Percentiles rank a stretch among this genome's conserved stretches.
These are phyloP conservation scores for Drosophila mimetica DNA, from an alignment of 2,888 invertebrate species.

Conservation along the genomic window DNA sequence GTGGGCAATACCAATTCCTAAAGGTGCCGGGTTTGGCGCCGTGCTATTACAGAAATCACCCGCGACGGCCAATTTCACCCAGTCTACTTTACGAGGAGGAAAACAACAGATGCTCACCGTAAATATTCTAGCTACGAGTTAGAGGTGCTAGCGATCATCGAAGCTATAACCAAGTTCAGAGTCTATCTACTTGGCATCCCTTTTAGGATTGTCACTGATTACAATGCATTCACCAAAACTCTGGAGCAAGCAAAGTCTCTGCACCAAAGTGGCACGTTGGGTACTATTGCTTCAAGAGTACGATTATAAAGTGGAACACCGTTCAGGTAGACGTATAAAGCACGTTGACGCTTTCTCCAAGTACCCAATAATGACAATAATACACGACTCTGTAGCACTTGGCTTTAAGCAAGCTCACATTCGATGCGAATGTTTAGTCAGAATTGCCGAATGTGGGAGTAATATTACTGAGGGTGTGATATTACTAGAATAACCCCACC, in stretches of 20 bases:
- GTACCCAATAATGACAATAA: constrained; percentile 35
- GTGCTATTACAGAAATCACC: not conserved
- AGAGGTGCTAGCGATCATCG: constrained; percentile 5
- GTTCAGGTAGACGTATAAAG: constrained; percentile 2
- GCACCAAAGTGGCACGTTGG: not conserved
- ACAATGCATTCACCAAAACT: not conserved
- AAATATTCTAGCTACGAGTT: constrained; percentile 3
- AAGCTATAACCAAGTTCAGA: constrained; percentile 1
- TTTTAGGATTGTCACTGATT: not conserved
- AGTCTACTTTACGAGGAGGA: not conserved
- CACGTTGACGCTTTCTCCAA: constrained; percentile 32
- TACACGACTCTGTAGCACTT: constrained; percentile 14
- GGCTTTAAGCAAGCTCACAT: no score
- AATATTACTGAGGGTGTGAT: no score
- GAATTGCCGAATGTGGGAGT: no score
- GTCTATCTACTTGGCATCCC: not conserved
- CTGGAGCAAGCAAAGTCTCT: not conserved
- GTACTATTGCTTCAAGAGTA: not conserved
- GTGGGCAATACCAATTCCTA: no score
- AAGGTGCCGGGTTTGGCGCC: no score
- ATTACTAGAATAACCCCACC: no score
- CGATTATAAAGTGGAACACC: constrained; percentile 1
- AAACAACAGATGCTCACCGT: not conserved
- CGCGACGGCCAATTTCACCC: not conserved
- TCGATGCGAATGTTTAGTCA: no score